Conservation (phyloP, 2,113 vertebrate species). For the Oreochromis tanganicae region DNA sequence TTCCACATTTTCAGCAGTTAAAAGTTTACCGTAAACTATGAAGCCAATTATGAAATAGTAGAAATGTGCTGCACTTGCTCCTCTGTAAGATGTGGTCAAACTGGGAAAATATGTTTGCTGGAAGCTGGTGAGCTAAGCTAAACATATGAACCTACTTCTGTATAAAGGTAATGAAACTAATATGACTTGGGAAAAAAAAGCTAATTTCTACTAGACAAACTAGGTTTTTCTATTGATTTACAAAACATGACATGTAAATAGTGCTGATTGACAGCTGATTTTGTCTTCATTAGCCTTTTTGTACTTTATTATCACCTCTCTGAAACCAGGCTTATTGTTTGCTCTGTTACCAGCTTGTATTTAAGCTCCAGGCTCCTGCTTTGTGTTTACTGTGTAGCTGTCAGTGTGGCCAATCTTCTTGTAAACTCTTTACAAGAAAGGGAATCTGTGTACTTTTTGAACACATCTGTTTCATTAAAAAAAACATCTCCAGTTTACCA, state of each 20-base stretch:
- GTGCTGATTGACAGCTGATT: background rate
- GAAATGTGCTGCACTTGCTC: background rate
- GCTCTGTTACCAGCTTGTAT: background rate
- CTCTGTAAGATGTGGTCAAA: background rate
- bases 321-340: background rate
- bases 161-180: background rate
- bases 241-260: background rate
- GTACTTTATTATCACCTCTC: background rate
- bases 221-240: background rate
- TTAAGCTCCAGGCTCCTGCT: background rate
- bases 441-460: background rate
- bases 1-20: background rate
- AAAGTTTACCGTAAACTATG: background rate
- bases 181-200: background rate
- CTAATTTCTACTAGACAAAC: background rate
- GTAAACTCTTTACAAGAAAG: background rate
- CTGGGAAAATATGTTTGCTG: background rate
- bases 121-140: background rate
- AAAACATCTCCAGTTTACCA: background rate
- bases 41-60: background rate
- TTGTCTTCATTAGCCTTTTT: background rate
- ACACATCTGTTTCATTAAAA: background rate
- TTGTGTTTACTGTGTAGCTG: background rate
- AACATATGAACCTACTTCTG: background rate
- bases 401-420: background rate